Base-by-base conservation (phyloP, 2,888 invertebrate genomes). In the Agrypnus murinus region DNA sequence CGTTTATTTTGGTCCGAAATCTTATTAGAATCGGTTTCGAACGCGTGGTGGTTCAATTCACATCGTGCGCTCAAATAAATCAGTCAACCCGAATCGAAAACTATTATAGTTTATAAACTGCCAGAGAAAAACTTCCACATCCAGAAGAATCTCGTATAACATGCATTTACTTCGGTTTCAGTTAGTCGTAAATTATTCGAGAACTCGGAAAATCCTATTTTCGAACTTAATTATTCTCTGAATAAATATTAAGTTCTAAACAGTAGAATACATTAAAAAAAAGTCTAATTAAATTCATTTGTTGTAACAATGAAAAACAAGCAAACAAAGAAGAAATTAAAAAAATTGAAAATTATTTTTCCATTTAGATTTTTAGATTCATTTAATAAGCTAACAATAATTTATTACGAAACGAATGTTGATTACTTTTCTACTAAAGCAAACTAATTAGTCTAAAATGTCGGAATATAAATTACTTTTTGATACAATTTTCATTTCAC, bases 41-140 rank as follows among this genome's bases (percentile, higher is more conserved):
- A 50, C 50, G 10, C 32, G 50, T 50, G 19, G 50, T 50, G 19
- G 31, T 32, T n/a, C 50, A 31, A 6, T 19, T 14, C 12, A 15
- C 10, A 38, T 25, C 25, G 25, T 25, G 25, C n/a, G n/a, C 15
- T 40, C 38, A 14, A 59, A 66, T 66, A 66, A 66, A 67, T 67
- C 60, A 60, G 50, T 60, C 50, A 38, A 10, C 10, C 31, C 43
- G 55, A 67, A 67, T 53, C 32, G 53, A 60, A 66, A 60, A 67
- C 67, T 67, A 67, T 67, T 53, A 59, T 67, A 60, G 67, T 67
- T 60, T 60, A 38, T 66, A 67, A 45, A 67, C 67, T 55, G 34
- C 53, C 38, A 12, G 34, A 43, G 60, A 55, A 59, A 25, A 67
- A 67, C 53, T 60, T 67, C 32, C 14, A 67, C 46, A 38, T 67